phyloP scores from a whole-genome alignment of 2,888 invertebrate species.

The Apamea epomidion region DNA sequence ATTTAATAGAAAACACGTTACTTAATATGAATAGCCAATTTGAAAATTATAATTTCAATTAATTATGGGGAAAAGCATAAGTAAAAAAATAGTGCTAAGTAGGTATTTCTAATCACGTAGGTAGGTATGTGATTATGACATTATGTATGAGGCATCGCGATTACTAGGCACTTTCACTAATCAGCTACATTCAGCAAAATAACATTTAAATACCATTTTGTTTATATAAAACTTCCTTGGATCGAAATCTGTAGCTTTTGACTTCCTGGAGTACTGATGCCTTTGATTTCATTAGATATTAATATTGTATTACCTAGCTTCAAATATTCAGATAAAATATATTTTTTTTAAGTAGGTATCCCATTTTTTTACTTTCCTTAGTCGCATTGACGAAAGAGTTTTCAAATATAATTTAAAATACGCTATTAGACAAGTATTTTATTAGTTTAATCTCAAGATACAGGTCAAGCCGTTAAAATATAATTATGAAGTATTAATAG shows the following conservation, averaged over 20 bases:
- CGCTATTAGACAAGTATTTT: not conserved
- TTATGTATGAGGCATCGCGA: not conserved
- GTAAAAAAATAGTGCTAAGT: not conserved
- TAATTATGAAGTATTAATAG: not conserved
- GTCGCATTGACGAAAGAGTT: not conserved
- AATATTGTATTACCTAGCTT: no score
- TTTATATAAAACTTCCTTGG: constrained; percentile 13
- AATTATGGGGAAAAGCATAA: not conserved
- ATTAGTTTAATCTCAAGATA: not conserved
- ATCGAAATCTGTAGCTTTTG: not conserved
- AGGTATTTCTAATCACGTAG: not conserved
- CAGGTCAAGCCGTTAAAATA: not conserved
- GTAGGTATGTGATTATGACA: not conserved
- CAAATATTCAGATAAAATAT: no score
- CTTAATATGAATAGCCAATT: not conserved
- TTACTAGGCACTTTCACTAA: constrained; percentile 38
- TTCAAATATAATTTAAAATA: not conserved
- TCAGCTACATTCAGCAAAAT: not conserved
- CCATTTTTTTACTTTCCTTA: no score
- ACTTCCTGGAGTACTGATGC: not conserved
- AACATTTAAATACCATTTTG: not conserved
- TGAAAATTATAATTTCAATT: not conserved
- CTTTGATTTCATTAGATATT: not conserved
- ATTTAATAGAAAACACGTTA: not conserved
- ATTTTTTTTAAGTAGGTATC: no score